phyloP scores from a whole-genome alignment of 2,888 invertebrate genomes.

The Antheraea assamensis region DNA sequence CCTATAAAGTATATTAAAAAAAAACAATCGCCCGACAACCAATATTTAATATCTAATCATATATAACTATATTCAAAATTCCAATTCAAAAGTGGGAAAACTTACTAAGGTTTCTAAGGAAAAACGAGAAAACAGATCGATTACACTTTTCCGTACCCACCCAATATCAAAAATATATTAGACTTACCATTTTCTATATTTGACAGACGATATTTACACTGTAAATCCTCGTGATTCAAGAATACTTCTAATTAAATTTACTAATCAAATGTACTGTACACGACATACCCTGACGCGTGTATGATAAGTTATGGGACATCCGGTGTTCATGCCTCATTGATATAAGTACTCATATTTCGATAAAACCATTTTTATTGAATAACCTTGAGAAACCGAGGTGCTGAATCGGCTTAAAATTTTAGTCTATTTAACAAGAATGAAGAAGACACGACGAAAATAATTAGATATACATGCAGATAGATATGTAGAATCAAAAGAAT shows the following conservation, averaged over 20 bases:
- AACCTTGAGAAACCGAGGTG: background rate
- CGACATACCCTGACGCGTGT: background rate
- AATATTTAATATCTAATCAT: too few species aligned
- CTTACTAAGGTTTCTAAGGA: too few species aligned
- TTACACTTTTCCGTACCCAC: too few species aligned
- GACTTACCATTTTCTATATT: background rate
- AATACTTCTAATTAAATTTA: background rate
- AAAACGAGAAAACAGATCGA: too few species aligned
- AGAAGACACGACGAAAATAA: background rate
- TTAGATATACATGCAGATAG: too few species aligned
- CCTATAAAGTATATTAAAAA: too few species aligned
- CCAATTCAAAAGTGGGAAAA: too few species aligned
- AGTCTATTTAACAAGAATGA: background rate
- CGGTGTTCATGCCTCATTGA: background rate
- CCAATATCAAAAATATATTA: too few species aligned
- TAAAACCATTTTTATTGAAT: background rate
- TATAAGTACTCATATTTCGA: background rate
- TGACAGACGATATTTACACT: background rate
- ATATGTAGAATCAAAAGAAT: too few species aligned
- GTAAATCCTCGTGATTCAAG: background rate
- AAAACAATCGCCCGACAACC: too few species aligned
- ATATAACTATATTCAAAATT: too few species aligned
- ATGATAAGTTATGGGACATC: background rate
- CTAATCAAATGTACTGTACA: background rate
- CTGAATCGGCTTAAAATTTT: too few species aligned